Percentiles rank a stretch among this genome's conserved stretches.
phyloP scores from a whole-genome alignment of 2,888 invertebrate genomes.

The Acleris sparsana region DNA sequence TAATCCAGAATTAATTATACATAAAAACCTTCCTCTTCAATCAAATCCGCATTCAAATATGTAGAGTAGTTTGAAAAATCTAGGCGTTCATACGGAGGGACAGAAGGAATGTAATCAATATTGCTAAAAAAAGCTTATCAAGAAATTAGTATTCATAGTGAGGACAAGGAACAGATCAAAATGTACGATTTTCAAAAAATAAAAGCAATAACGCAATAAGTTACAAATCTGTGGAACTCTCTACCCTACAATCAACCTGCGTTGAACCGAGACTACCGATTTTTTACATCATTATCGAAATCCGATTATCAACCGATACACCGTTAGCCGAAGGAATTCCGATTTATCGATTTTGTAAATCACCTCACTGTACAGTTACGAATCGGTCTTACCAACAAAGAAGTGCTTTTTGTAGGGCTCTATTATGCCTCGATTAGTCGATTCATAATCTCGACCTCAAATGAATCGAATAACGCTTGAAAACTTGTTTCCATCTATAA shows the following conservation, averaged over 20 bases:
- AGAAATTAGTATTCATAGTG: no score
- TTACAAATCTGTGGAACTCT: not conserved
- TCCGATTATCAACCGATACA: constrained; percentile 73
- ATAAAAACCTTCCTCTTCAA: no score
- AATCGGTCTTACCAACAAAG: constrained; percentile 47
- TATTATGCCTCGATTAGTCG: constrained; percentile 31
- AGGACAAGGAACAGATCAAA: no score
- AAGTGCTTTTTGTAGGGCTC: constrained; percentile 37
- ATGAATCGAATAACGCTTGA: constrained; percentile 25
- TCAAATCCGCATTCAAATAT: no score
- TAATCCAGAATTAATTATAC: no score
- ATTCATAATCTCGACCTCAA: constrained; percentile 31
- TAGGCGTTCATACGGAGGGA: no score
- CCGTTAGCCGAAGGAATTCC: constrained; percentile 68
- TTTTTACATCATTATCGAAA: constrained; percentile 68
- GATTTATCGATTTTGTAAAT: constrained; percentile 64
- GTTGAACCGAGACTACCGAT: constrained; percentile 56
- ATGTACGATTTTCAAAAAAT: no score
- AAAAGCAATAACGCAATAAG: not conserved
- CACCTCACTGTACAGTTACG: constrained; percentile 50
- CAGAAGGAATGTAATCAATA: no score
- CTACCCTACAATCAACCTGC: constrained; percentile 59
- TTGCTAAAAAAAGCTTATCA: no score
- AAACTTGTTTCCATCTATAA: constrained; percentile 39
- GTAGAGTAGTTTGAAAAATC: no score